Conservation (phyloP, 2,797 vertebrate genomes). For the Pachyuromys duprasi region DNA sequence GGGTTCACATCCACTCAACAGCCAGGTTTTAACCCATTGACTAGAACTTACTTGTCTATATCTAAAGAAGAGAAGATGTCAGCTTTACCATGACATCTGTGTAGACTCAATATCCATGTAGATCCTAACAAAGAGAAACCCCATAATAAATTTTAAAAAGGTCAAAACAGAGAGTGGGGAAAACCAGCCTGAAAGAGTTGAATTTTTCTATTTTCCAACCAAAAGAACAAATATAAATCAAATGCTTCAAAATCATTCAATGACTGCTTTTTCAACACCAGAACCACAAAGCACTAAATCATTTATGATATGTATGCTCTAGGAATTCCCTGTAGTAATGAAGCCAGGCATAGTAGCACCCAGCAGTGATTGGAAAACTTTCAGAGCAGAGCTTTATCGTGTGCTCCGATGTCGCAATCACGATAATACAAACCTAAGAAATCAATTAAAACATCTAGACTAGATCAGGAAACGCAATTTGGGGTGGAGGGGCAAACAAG, state of each 20-base stretch:
- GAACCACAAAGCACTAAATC: slow-evolving; percentile 8
- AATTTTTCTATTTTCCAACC: not conserved
- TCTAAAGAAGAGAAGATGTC: not conserved
- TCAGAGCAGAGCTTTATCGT: not conserved
- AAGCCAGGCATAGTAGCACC: not conserved
- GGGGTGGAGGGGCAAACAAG: not conserved
- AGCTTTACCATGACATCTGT: not conserved
- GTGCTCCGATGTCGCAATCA: not conserved
- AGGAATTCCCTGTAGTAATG: not conserved
- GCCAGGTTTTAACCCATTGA: not conserved
- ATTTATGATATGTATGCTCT: not conserved
- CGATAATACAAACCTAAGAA: not conserved
- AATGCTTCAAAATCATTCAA: not conserved
- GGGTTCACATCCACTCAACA: not conserved
- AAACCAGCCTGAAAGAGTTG: not conserved
- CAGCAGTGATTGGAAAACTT: slow-evolving; percentile 28
- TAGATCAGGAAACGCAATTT: not conserved
- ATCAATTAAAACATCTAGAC: not conserved
- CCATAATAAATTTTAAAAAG: not conserved
- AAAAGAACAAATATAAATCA: slow-evolving; percentile 12
- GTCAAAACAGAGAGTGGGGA: not conserved
- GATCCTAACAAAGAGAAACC: not conserved
- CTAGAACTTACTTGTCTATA: not conserved
- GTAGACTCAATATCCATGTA: not conserved
- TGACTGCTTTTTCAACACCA: not conserved